These are phyloP conservation scores for Botia kubotai DNA, from an alignment of 2,797 vertebrate genomes.

Conservation along the genomic window DNA sequence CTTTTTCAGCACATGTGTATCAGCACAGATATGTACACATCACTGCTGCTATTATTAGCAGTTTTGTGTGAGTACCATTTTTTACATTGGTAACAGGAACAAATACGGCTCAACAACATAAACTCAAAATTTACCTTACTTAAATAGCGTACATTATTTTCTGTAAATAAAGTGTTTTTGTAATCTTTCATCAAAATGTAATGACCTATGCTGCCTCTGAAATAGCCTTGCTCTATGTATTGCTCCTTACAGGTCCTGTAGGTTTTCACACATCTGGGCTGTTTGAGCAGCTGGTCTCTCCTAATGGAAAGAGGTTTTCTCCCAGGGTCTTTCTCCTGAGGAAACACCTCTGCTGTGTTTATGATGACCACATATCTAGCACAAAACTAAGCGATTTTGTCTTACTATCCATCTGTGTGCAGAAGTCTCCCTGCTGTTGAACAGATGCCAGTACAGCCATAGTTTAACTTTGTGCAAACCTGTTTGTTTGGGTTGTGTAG, in stretches of 20 bases:
- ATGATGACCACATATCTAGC: constrained; percentile 60
- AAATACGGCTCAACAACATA: no score
- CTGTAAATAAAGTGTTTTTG: background rate
- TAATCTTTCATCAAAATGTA: no score
- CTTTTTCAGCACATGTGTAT: background rate
- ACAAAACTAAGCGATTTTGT: constrained; percentile 52
- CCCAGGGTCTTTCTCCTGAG: constrained; percentile 53
- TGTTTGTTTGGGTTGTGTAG: constrained; percentile 54
- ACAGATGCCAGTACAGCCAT: constrained; percentile 52
- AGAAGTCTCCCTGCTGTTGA: constrained; percentile 55
- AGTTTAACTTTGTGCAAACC: constrained; percentile 49
- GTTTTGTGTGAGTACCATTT: no score
- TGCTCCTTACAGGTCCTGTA: constrained; percentile 1
- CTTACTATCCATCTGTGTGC: constrained; percentile 46
- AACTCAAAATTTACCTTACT: no score
- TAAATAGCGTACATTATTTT: background rate
- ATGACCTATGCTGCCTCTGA: background rate
- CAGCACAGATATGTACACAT: background rate
- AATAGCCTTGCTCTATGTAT: background rate
- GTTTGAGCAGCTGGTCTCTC: constrained; percentile 61
- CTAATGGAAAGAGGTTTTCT: constrained; percentile 58
- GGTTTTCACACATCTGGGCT: constrained; percentile 12
- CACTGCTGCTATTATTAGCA: no score
- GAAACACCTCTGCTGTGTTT: constrained; percentile 59
- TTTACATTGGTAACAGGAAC: no score